Conservation (phyloP, 2,797 vertebrate species). For the Anableps anableps region DNA sequence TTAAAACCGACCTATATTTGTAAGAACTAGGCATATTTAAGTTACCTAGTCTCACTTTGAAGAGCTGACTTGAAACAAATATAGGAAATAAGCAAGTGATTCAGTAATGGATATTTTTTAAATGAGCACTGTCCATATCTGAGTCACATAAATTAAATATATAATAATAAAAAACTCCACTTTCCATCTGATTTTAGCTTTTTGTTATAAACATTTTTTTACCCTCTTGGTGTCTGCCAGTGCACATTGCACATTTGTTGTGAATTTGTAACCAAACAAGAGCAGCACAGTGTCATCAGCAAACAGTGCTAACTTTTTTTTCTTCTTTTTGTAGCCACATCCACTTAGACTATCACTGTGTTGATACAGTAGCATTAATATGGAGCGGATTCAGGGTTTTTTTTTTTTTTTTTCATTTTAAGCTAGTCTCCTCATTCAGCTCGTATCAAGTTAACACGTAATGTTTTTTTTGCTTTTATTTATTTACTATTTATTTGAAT, state of each 20-base stretch:
- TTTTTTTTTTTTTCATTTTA: not conserved
- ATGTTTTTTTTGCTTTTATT: slow-evolving; percentile 7
- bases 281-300: slow-evolving; percentile 23
- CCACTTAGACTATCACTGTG: slow-evolving; percentile 70
- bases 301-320: slow-evolving; percentile 41
- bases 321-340: slow-evolving; percentile 51
- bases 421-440: slow-evolving; percentile 29
- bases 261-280: slow-evolving; percentile 11
- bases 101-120: slow-evolving; percentile 39
- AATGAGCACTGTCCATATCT: slow-evolving; percentile 35
- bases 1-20: not conserved
- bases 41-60: slow-evolving; percentile 50
- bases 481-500: slow-evolving; percentile 17
- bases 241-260: slow-evolving; percentile 35
- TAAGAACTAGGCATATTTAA: slow-evolving; percentile 3
- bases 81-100: slow-evolving; percentile 47
- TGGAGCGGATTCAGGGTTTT: slow-evolving; percentile 37
- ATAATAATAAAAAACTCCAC: not conserved
- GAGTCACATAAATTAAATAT: slow-evolving; percentile 22
- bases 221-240: slow-evolving; percentile 37
- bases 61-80: slow-evolving; percentile 62
- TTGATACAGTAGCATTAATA: slow-evolving; percentile 54
- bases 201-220: slow-evolving; percentile 13
- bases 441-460: slow-evolving; percentile 20
- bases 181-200: slow-evolving; percentile 11